Evolutionary conservation across 2,888 invertebrate species (phyloP), one percentile per base, ranked within the genome.

Genomic region (Prenolepis imparis): DNA sequence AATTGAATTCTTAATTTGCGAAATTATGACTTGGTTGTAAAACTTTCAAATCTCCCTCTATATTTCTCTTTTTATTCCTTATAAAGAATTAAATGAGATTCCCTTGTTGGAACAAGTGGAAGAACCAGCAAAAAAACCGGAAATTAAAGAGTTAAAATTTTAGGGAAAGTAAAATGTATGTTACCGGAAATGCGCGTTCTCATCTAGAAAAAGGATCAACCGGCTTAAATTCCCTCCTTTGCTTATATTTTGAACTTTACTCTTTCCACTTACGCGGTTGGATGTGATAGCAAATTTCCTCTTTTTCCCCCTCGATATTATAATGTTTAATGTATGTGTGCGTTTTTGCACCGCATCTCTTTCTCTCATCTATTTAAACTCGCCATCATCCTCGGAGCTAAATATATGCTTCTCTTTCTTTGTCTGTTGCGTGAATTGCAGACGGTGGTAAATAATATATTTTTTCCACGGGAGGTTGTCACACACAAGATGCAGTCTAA

Each of bases 141-240:
- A 80, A 80, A 80, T 80, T 72, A 80, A 80, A 80, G 44, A 72
- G 32, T 59, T 59, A 72, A 80, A 80, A 32, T 80, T 72, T 72
- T 59, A 80, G 32, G 52, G 12, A 72, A 59, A 44, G 70, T 57
- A 24, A 59, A 59, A 59, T 68, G 55, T 36, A 80, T 44, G 21
- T 44, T 32, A n/a, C 32, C 32, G 59, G 59, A 59, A 80, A 36
- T 12, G 57, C 32, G 8, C 12, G 18, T 21, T 32, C 18, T 59
- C 18, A 59, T 0, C 12, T 12, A 44, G n/a, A 39, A 52, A 55
- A 52, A 63, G 66, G 6, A 67, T 67, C n/a, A 18, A 78, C 32
- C 12, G 15, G 44, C 44, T 70, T 80, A 70, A 70, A 59, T 55
- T 68, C n/a, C 11, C 44, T 28, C 24, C 21, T 59, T 67, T 36